Percentiles rank a stretch among this genome's conserved stretches.
Evolutionary conservation across 2,888 invertebrate genomes (phyloP).

Genomic region (Limenitis arthemis): DNA sequence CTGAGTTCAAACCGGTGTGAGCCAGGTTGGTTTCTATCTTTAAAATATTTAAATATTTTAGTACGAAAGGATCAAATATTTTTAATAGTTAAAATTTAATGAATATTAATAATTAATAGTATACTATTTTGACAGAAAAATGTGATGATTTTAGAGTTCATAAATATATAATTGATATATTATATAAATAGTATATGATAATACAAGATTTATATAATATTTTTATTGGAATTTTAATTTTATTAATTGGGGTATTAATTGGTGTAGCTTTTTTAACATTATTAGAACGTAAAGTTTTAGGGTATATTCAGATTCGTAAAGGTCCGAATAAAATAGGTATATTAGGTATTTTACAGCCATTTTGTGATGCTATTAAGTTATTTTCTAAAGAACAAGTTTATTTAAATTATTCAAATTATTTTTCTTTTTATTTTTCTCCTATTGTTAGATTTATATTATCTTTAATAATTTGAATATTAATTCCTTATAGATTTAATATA

Average conservation of each 20-base stretch:
- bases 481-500: constrained; percentile 70
- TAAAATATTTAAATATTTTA: constrained; percentile 72
- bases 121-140: constrained; percentile 77
- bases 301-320: constrained; percentile 81
- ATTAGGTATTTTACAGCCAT: too few relatives aligned
- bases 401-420: too few relatives aligned
- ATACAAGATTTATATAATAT: constrained; percentile 50
- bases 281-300: constrained; percentile 77
- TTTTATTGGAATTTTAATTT: constrained; percentile 61
- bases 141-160: constrained; percentile 75
- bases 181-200: too few relatives aligned
- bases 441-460: constrained; percentile 56
- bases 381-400: too few relatives aligned
- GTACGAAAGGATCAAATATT: constrained; percentile 85
- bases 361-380: too few relatives aligned
- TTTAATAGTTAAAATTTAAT: constrained; percentile 59
- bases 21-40: constrained; percentile 91
- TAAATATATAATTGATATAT: constrained; percentile 33
- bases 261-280: constrained; percentile 80
- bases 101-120: constrained; percentile 44
- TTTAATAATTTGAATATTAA: constrained; percentile 71
- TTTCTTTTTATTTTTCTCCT: constrained; percentile 74
- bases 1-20: constrained; percentile 80
- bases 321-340: too few relatives aligned
- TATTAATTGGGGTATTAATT: constrained; percentile 74